phyloP scores from a whole-genome alignment of 2,888 invertebrate genomes.

The Rhaphigaster nebulosa region DNA sequence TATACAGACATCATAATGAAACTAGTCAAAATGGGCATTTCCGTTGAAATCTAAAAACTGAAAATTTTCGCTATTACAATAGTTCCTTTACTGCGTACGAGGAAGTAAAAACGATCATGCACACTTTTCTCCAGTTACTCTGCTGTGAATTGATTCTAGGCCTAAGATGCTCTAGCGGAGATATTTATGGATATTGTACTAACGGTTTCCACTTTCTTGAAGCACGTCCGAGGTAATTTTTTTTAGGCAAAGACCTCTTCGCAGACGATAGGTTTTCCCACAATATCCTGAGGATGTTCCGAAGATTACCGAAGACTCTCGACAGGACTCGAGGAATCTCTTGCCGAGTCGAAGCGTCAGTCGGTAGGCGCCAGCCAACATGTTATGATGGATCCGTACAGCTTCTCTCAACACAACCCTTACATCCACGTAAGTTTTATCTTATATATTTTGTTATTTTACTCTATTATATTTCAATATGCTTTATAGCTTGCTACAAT shows the following conservation, averaged over 20 bases:
- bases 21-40: no score
- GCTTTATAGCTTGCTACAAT: neutral
- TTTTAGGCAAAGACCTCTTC: neutral
- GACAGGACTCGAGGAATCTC: neutral
- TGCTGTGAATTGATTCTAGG: neutral
- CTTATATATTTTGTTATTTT: neutral
- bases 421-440: constrained; percentile 52
- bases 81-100: no score
- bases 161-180: neutral
- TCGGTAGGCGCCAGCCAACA: constrained; percentile 40
- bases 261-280: neutral
- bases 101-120: no score
- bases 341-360: neutral
- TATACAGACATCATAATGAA: no score
- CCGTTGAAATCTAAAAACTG: no score
- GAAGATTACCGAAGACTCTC: neutral
- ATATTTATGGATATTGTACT: neutral
- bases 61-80: no score
- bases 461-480: neutral
- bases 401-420: constrained; percentile 52
- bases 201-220: neutral
- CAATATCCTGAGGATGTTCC: neutral
- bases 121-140: neutral
- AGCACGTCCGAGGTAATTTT: neutral
- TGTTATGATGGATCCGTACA: constrained; percentile 49